phyloP scores from a whole-genome alignment of 2,797 vertebrate species.

The Enteromius mattozi region DNA sequence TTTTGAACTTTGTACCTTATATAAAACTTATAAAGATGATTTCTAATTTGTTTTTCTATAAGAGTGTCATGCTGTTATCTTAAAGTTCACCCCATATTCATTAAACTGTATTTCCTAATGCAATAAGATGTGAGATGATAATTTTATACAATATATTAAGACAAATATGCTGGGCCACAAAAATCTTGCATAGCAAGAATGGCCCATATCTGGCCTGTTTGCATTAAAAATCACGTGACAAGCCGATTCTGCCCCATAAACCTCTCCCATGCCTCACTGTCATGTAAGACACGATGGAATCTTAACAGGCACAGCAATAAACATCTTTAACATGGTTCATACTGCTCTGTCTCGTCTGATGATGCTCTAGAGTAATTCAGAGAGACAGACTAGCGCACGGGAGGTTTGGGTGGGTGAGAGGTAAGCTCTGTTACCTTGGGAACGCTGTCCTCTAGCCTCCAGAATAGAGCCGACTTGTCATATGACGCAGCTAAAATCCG shows the following conservation, averaged over 20 bases:
- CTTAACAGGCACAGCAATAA: constrained; percentile 13
- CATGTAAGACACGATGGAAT: constrained; percentile 27
- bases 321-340: constrained; percentile 25
- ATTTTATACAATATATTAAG: neutral
- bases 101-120: neutral
- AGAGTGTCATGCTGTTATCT: no score
- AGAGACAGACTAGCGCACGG: constrained; percentile 38
- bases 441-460: constrained; percentile 79
- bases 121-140: neutral
- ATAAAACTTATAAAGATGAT: neutral
- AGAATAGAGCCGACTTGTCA: constrained; percentile 85
- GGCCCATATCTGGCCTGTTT: neutral
- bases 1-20: neutral
- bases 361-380: constrained; percentile 46
- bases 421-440: constrained; percentile 79
- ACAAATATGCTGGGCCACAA: neutral
- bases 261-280: neutral
- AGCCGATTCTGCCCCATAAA: neutral
- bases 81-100: neutral
- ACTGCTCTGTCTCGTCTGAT: constrained; percentile 31
- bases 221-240: neutral
- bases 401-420: constrained; percentile 22
- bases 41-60: neutral
- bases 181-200: neutral
- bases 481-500: constrained; percentile 84